phyloP scores from a whole-genome alignment of 1,140 invertebrate species.

The Metaphire vulgaris region DNA sequence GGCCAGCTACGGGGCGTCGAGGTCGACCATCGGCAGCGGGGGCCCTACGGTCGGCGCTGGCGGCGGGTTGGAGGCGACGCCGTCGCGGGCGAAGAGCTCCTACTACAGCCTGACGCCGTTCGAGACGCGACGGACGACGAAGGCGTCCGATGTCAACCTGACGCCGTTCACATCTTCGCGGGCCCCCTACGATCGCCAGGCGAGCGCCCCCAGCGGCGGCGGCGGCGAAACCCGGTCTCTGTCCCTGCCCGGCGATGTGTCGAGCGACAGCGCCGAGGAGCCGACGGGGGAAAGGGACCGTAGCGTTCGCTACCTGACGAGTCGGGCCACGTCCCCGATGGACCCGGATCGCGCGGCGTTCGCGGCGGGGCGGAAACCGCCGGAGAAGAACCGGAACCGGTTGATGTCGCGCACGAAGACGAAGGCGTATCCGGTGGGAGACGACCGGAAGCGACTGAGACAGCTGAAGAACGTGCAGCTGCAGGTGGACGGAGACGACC shows the following conservation, averaged over 20 bases:
- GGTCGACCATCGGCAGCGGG: no score
- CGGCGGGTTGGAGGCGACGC: neutral
- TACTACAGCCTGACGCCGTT: constrained; percentile 14
- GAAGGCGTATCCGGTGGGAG: constrained; percentile 23
- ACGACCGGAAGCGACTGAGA: constrained; percentile 13
- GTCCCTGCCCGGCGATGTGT: no score
- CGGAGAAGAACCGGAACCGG: constrained; percentile 8
- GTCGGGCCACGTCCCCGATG: constrained; percentile 23
- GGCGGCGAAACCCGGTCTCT: no score
- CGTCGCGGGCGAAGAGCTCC: neutral
- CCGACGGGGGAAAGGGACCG: constrained; percentile 15
- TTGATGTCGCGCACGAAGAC: constrained; percentile 28
- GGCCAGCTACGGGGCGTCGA: neutral
- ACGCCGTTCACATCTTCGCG: neutral
- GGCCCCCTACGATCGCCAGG: neutral
- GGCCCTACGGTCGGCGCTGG: no score
- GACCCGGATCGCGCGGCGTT: constrained; percentile 13
- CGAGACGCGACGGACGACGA: neutral
- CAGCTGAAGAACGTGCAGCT: constrained; percentile 1
- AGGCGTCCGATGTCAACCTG: neutral
- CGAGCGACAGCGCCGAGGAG: constrained; percentile 25
- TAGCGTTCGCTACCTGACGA: constrained; percentile 24
- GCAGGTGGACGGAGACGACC: constrained; percentile 25
- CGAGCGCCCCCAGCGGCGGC: no score
- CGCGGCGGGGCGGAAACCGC: neutral